Evolutionary conservation across 2,113 vertebrate species (phyloP).

Genomic region (human (Homo sapiens)): GRCh38 chr4:151283001-151283500

Average conservation of each 20-base stretch:
- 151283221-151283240: slow-evolving; percentile 17
- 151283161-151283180: neutral
- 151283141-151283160: slow-evolving; percentile 46
- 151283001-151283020: neutral
- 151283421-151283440: neutral
- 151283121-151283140: neutral
- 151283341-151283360: neutral
- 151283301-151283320: neutral
- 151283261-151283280: fast-evolving
- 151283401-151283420: neutral
- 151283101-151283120: neutral
- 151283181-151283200: neutral
- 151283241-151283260: slow-evolving; percentile 55
- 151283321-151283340: neutral
- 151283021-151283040: neutral
- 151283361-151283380: neutral
- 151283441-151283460: slow-evolving; percentile 8
- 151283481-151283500: neutral
- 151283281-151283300: slow-evolving; percentile 39
- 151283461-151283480: neutral
- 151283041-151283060: neutral
- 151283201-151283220: fast-evolving
- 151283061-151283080: neutral
- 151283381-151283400: neutral
- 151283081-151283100: neutral